Evolutionary conservation across 2,113 vertebrate species (phyloP).

Genomic region (Silurus asotus): DNA sequence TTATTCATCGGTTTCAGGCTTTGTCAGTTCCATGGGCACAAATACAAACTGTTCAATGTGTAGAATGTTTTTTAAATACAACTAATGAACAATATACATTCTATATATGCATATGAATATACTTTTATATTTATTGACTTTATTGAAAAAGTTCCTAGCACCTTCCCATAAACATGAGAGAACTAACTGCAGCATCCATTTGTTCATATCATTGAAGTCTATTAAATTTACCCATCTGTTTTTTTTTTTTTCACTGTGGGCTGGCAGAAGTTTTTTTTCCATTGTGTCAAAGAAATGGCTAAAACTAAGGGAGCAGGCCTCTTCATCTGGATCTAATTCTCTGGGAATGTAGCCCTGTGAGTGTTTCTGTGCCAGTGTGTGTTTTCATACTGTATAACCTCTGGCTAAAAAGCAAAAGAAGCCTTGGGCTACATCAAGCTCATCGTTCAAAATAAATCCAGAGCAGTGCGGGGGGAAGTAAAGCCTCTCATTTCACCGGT

Average conservation of each 20-base stretch:
- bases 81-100: not conserved
- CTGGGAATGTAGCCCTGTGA: slow-evolving; percentile 54
- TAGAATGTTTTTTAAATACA: not conserved
- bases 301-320: slow-evolving; percentile 45
- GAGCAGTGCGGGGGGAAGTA: not conserved
- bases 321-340: slow-evolving; percentile 64
- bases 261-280: slow-evolving; percentile 66
- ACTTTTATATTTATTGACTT: not conserved
- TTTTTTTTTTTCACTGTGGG: slow-evolving; percentile 55
- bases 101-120: no score
- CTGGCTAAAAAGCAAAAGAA: slow-evolving; percentile 21
- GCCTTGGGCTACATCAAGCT: slow-evolving; percentile 34
- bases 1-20: not conserved
- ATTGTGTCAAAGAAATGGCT: slow-evolving; percentile 63
- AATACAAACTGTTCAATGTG: not conserved
- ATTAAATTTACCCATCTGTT: slow-evolving; percentile 48
- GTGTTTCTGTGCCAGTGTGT: slow-evolving; percentile 37
- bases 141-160: not conserved
- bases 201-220: slow-evolving; percentile 59
- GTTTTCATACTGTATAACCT: slow-evolving; percentile 32
- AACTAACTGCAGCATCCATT: slow-evolving; percentile 49
- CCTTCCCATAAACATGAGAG: not conserved
- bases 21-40: not conserved
- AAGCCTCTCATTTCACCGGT: not conserved
- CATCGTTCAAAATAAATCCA: slow-evolving; percentile 54